phyloP scores from a whole-genome alignment of 2,113 vertebrate species.

The Corydoras sp. region DNA sequence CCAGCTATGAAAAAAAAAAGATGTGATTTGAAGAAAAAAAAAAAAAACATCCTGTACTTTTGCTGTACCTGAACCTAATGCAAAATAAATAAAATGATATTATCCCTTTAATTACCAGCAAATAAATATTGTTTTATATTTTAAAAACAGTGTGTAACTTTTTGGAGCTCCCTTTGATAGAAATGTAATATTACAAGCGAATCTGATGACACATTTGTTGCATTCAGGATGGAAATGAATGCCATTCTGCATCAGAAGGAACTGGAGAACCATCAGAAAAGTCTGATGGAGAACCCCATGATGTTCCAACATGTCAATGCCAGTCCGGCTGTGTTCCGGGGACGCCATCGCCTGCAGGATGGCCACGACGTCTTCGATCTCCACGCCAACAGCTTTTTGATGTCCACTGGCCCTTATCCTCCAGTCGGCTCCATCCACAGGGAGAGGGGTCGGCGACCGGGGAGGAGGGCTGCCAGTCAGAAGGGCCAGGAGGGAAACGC shows the following conservation, averaged over 20 bases:
- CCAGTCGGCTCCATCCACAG: slow-evolving; percentile 74
- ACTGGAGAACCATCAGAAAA: slow-evolving; percentile 84
- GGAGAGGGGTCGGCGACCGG: slow-evolving; percentile 73
- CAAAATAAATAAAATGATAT: no score
- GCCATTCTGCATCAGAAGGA: slow-evolving; percentile 89
- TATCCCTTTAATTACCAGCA: no score
- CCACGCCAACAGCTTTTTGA: slow-evolving; percentile 73
- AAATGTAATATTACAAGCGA: no score
- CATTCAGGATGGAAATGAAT: slow-evolving; percentile 84
- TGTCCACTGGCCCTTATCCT: slow-evolving; percentile 74
- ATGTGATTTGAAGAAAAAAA: no score
- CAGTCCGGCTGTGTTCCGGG: slow-evolving; percentile 70
- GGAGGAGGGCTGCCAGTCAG: slow-evolving; percentile 68
- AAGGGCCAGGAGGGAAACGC: slow-evolving; percentile 65
- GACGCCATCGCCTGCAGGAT: slow-evolving; percentile 73
- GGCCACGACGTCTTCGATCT: slow-evolving; percentile 78
- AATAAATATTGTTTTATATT: no score
- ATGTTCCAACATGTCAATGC: slow-evolving; percentile 69
- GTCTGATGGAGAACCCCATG: slow-evolving; percentile 73
- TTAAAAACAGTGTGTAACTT: no score
- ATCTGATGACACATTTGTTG: background rate
- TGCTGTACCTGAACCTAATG: no score
- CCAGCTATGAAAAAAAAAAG: no score
- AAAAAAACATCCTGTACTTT: no score
- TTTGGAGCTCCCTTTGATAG: no score